Evolutionary conservation across 2,113 vertebrate genomes (phyloP).

Genomic region (Coreoperca whiteheadi): DNA sequence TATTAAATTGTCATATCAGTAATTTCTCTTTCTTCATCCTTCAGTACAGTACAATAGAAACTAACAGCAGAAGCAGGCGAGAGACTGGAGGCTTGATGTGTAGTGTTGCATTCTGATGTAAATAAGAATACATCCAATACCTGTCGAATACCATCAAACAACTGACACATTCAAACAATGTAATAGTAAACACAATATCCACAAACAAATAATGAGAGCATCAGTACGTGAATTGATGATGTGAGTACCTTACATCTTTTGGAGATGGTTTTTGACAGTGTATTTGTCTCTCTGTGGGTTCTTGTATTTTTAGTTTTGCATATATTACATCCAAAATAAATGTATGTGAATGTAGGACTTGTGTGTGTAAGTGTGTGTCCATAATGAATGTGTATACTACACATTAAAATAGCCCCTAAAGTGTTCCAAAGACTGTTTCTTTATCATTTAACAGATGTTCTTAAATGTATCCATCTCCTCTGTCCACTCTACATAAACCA

Average conservation of each 20-base stretch:
- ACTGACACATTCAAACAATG: background rate
- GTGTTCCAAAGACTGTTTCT: background rate
- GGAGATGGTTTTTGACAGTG: background rate
- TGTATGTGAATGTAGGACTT: background rate
- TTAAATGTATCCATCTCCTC: slow-evolving; percentile 21
- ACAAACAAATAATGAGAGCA: background rate
- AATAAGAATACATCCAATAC: background rate
- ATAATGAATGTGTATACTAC: background rate
- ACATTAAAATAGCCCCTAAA: background rate
- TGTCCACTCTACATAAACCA: slow-evolving; percentile 9
- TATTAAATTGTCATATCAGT: slow-evolving; percentile 13
- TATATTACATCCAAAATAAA: background rate
- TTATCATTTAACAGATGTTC: background rate
- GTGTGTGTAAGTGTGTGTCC: no score
- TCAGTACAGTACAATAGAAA: background rate
- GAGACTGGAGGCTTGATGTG: background rate
- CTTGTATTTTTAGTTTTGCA: background rate
- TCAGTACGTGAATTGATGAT: background rate
- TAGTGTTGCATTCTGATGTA: background rate
- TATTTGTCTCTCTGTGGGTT: background rate
- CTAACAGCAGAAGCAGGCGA: background rate
- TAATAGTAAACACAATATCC: background rate
- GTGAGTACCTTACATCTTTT: background rate
- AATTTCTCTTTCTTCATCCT: background rate
- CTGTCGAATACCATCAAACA: background rate